phyloP scores from a whole-genome alignment of 2,797 vertebrate species.

The Falco rusticolus region DNA sequence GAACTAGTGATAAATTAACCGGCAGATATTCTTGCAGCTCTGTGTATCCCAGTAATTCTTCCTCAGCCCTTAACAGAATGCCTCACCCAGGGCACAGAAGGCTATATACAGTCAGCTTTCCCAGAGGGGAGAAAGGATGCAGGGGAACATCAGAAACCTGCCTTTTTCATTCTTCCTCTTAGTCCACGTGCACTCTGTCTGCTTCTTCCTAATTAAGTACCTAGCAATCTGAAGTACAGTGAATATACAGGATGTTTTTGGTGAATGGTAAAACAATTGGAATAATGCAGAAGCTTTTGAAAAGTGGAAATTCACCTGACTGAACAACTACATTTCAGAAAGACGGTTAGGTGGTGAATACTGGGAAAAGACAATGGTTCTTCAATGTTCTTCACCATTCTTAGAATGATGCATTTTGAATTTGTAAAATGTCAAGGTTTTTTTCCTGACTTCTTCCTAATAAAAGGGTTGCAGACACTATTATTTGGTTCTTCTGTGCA shows the following conservation, averaged over 20 bases:
- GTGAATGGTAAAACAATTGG: neutral
- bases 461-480: neutral
- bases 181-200: neutral
- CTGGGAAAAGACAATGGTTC: neutral
- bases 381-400: neutral
- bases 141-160: neutral
- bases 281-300: neutral
- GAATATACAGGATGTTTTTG: neutral
- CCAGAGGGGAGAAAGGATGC: neutral
- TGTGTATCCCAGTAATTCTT: neutral
- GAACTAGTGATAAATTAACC: neutral
- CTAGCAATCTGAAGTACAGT: neutral
- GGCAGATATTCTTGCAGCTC: neutral
- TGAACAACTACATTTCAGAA: neutral
- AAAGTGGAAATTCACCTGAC: neutral
- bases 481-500: neutral
- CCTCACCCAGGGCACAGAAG: neutral
- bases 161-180: neutral
- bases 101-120: neutral
- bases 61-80: neutral
- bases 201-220: neutral
- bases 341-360: neutral
- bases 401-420: neutral
- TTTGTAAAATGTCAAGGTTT: neutral
- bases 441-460: neutral